phyloP scores from a whole-genome alignment of 92 coral and sea anemone species.

The Blastomussa wellsi region DNA sequence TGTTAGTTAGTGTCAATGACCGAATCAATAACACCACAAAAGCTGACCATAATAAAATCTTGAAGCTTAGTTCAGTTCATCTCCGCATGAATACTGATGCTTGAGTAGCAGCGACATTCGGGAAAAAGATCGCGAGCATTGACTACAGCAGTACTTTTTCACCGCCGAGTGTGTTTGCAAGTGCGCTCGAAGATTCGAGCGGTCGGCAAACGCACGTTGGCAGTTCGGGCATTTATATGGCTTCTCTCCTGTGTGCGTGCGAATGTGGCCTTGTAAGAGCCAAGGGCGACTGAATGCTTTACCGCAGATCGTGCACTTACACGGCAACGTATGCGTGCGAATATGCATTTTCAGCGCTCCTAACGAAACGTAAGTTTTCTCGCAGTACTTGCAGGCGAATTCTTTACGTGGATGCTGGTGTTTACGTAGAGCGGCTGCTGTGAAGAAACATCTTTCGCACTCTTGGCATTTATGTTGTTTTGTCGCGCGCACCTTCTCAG shows the following conservation, averaged over 20 bases:
- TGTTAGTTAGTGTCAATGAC: neutral
- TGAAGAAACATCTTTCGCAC: slow-evolving; percentile 56
- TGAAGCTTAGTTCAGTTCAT: slow-evolving; percentile 9
- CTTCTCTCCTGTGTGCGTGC: slow-evolving; percentile 92
- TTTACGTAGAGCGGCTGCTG: slow-evolving; percentile 61
- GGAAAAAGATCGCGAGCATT: slow-evolving; percentile 80
- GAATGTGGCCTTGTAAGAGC: slow-evolving; percentile 90
- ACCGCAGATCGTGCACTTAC: slow-evolving; percentile 86
- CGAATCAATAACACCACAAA: neutral
- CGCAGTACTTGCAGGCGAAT: slow-evolving; percentile 91
- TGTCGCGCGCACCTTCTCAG: neutral
- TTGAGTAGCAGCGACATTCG: slow-evolving; percentile 82
- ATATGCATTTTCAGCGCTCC: slow-evolving; percentile 97
- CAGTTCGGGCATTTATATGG: slow-evolving; percentile 85
- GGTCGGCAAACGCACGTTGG: slow-evolving; percentile 91
- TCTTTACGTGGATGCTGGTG: slow-evolving; percentile 70
- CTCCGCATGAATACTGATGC: slow-evolving; percentile 64
- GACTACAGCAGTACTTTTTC: slow-evolving; percentile 77
- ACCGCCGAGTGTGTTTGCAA: slow-evolving; percentile 90
- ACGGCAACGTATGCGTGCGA: slow-evolving; percentile 93
- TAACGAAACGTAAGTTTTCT: slow-evolving; percentile 76
- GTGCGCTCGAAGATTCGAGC: slow-evolving; percentile 91
- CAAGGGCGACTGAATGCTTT: slow-evolving; percentile 94
- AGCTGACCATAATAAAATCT: neutral
- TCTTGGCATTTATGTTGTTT: slow-evolving; percentile 63